Evolutionary conservation across 35 echinoderm and acorn worm genomes (phyloP), one percentile per base, ranked within the genome.

Genomic region (Eucidaris tribuloides): DNA sequence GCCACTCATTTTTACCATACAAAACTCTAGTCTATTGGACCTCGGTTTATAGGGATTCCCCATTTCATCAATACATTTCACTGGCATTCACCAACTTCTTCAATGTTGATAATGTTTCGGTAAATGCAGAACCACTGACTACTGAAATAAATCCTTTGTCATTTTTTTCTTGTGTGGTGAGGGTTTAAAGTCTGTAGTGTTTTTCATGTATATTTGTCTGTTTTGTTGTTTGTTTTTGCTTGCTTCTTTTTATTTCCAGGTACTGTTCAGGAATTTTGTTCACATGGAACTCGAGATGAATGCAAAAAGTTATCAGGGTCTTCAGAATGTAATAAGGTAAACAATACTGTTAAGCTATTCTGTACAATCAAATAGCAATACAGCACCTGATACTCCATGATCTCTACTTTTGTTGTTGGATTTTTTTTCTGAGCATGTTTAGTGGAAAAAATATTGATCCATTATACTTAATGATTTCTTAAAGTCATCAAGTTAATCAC

Each of bases 231-330:
- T 3, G 3, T 74, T 27, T 4, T 1, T 0, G 22, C 31, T 82
- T 44, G 17, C 11, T 70, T 46, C n/a, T 31, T 85, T 72, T 0
- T 38, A 46, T 20, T 76, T 83, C 3, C 68, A 96, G 93, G 88
- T 15, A 83, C 93, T 79, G 93, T 98, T 15, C 71, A 92, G 39
- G 95, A 98, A 59, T 98, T 98, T 71, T 98, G 95, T 58, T 77
- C 90, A 0, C 91, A 92, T 57, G 95, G 95, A 30, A 98, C 95
- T 20, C 85, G 90, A 87, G 90, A 92, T 14, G 95, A 98, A 64
- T 98, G 95, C 45, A 84, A 27, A 17, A 98, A 87, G 42, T 48
- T 98, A 0, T 65, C 62, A 35, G 77, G 77, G 14, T 79, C 74
- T 27, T 24, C 62, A 62, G 76, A 79, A 3, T 96, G 93, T 87